Conservation (phyloP, 2,888 invertebrate genomes). For the Cacoxenus indagator region DNA sequence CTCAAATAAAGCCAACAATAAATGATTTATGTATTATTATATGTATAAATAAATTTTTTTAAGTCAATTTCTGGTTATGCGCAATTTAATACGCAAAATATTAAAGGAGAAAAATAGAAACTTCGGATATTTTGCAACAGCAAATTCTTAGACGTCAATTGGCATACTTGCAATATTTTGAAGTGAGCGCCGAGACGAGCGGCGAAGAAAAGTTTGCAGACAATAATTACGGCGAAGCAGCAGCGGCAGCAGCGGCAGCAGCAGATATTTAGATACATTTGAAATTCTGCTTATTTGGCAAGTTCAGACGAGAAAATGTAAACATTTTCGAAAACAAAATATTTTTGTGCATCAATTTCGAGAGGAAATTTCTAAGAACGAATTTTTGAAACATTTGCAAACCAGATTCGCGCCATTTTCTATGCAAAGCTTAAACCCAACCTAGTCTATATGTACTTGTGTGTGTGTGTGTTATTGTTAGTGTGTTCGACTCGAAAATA, state of each 20-base stretch:
- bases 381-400: conserved; percentile 12
- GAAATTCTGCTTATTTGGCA: background rate
- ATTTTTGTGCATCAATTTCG: background rate
- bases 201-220: too few species aligned
- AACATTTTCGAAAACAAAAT: background rate
- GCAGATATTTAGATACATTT: background rate
- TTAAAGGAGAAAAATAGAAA: background rate
- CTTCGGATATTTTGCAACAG: background rate
- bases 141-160: background rate
- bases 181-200: too few species aligned
- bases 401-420: background rate
- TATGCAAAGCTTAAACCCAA: background rate
- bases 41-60: background rate
- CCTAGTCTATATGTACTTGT: background rate
- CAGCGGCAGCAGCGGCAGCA: background rate
- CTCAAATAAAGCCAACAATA: background rate
- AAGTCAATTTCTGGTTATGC: background rate
- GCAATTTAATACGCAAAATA: background rate
- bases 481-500: conserved; percentile 46
- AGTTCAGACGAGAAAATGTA: background rate
- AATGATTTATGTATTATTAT: background rate
- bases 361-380: conserved; percentile 1
- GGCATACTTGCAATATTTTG: too few species aligned
- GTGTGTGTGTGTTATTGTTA: conserved; percentile 29
- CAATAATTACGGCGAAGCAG: background rate